A percentile compares a stretch with the other conserved stretches of the same genome.
Evolutionary conservation across 35 echinoderm and acorn worm genomes (phyloP).

Genomic region (Chiridota heheva): DNA sequence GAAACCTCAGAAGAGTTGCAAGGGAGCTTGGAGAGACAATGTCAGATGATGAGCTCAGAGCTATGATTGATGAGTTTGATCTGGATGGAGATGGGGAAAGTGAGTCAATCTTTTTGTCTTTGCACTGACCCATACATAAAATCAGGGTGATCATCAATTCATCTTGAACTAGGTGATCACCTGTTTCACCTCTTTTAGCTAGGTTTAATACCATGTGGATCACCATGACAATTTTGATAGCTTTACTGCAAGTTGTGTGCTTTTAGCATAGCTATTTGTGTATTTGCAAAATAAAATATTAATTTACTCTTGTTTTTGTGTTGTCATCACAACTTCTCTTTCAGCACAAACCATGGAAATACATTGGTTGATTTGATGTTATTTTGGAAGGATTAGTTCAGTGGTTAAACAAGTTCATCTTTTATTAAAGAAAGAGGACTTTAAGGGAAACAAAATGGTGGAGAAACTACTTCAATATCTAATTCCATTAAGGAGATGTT

Average conservation of each 20-base stretch:
- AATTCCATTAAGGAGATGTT: no score
- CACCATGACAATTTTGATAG: background rate
- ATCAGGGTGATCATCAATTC: background rate
- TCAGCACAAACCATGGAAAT: no score
- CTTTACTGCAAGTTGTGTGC: background rate
- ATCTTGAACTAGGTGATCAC: background rate
- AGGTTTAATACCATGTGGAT: background rate
- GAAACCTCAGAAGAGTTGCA: slow-evolving; percentile 80
- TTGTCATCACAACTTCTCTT: background rate
- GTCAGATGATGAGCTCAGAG: slow-evolving; percentile 90
- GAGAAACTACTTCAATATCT: no score
- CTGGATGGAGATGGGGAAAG: slow-evolving; percentile 95
- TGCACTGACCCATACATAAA: no score
- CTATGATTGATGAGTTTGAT: slow-evolving; percentile 99
- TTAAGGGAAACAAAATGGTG: no score
- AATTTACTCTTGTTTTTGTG: background rate
- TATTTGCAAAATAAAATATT: background rate
- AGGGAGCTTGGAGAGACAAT: slow-evolving; percentile 96
- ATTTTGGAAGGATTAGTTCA: no score
- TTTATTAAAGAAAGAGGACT: no score
- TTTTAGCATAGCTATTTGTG: no score
- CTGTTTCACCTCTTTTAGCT: background rate
- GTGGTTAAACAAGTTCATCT: no score
- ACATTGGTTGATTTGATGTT: no score
- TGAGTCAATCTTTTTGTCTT: slow-evolving; percentile 37